These are phyloP conservation scores for Nezara viridula DNA, from an alignment of 2,888 invertebrate genomes.

Conservation along the genomic window DNA sequence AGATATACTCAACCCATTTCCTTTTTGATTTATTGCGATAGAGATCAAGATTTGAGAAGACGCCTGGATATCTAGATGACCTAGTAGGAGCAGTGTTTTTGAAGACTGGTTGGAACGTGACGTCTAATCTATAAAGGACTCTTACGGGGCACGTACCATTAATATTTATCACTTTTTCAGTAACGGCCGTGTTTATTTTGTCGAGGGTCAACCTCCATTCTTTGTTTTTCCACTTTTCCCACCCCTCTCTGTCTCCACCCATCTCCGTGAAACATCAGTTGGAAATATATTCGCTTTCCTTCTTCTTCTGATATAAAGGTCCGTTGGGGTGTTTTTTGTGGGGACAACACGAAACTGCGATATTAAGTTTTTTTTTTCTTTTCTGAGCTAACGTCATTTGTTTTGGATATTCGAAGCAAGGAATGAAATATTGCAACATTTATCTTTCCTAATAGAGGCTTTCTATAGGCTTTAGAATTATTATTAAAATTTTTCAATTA, in stretches of 20 bases:
- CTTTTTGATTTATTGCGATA: neutral
- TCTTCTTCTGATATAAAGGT: constrained; percentile 8
- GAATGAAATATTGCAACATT: neutral
- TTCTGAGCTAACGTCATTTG: neutral
- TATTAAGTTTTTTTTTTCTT: neutral
- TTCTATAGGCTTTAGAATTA: neutral
- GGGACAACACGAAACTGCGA: neutral
- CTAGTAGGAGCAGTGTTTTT: constrained; percentile 26
- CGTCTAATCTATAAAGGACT: constrained; percentile 34
- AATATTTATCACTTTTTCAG: constrained; percentile 57
- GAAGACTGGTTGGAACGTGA: constrained; percentile 1
- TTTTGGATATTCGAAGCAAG: neutral
- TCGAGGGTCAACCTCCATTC: constrained; percentile 38
- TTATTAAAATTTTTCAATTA: too few species aligned
- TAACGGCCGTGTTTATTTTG: constrained; percentile 43
- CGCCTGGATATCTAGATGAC: neutral
- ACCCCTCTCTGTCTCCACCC: neutral
- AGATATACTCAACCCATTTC: neutral
- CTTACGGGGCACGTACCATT: constrained; percentile 4
- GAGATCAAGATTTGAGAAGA: neutral
- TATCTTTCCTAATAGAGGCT: neutral
- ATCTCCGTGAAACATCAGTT: neutral
- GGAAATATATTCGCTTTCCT: constrained; percentile 23
- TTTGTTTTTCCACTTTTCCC: constrained; percentile 37
- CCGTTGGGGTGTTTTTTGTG: neutral